Evolutionary conservation across 2,888 invertebrate species (phyloP), one percentile per base, ranked within the genome.

Genomic region (Yponomeuta plumbellus): DNA sequence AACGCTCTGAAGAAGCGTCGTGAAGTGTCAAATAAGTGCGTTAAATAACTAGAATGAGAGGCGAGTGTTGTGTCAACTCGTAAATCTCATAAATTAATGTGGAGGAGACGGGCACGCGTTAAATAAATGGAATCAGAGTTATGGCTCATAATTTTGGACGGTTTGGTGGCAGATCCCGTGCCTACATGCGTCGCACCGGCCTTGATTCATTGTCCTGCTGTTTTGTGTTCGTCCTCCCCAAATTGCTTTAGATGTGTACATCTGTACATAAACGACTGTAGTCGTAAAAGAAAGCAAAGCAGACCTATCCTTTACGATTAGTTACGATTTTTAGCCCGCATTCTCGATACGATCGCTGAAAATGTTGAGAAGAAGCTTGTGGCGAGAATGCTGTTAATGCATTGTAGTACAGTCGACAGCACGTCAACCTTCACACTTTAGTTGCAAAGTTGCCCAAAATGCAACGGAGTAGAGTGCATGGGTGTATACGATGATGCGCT

Each of bases 11-110:
- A 74, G 75, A 81, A 81, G 80, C 80, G 81, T 83, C 79, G 75
- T 34, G 83, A 84, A 86, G 85, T 88, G 89, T 90, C 90, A 89
- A 88, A 85, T 75, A 58, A 64, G 76, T 75, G 84, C 87, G 76
- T 88, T 88, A 86, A 89, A 88, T 86, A 82, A 17, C 44, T 52
- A 83, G 76, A 80, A 87, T 84, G 86, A 84, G 84, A 85, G 79
- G 85, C 83, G 83, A 84, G 80, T 85, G 78, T 77, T 75, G 78
- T 83, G 87, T 85, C 81, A 67, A 80, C 80, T 85, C 86, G 80
- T 90, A 91, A 89, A 91, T 90, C 80, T 84, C 86, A 80, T 90
- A 91, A 89, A 91, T 90, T 89, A 87, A 85, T 87, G 84, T 78
- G 77, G 78, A 84, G 78, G 81, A 83, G 85, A 78, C 80, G 76